Evolutionary conservation across 1,140 invertebrate species (phyloP), one percentile per base, ranked within the genome.

Genomic region (Globodera ellingtonae): DNA sequence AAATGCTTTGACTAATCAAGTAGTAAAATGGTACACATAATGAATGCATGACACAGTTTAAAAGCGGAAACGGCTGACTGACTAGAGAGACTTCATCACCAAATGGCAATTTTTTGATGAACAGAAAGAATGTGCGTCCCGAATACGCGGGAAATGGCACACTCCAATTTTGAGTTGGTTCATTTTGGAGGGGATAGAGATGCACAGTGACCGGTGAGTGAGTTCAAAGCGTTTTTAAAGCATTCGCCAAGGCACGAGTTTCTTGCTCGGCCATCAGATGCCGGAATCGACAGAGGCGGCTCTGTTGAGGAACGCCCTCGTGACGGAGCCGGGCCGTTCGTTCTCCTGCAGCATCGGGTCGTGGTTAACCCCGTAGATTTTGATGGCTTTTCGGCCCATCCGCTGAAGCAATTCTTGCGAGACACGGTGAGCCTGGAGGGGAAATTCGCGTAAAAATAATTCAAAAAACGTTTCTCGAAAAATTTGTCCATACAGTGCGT

Each of bases 301-400:
- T 21, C 87, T 75, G 70, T 89, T 89, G 15, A 89, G 56, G 75
- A 88, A 89, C 4, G 86, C 86, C 44, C 89, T 75, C 13, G 86
- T 87, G 21, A 89, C 88, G 6, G 86, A 88, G 35, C 76, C 87
- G 9, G 87, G 88, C 35, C 87, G 71, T 77, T 89, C 88, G 62
- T 50, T 72, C 69, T 89, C 86, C 10, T 71, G 75, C 7, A 88
- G 80, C 87, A 89, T 89, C n/a, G 87, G 87, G 71, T 89, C 87
- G 72, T 89, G 87, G 76, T 89, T 89, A 4, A 95, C 95, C 67
- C 95, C 95, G 91, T 97, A 97, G 83, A 98, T 97, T 91, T 96
- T 96, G 70, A 94, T 95, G 62, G 95, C 95, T 90, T 98, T 98
- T 87, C 93, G 93, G n/a, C 95, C 95, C 94, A 97, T 97, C 52